Percentiles rank a stretch among this genome's conserved stretches.
phyloP scores from a whole-genome alignment of 2,797 vertebrate species.

The Nothura maculosa region DNA sequence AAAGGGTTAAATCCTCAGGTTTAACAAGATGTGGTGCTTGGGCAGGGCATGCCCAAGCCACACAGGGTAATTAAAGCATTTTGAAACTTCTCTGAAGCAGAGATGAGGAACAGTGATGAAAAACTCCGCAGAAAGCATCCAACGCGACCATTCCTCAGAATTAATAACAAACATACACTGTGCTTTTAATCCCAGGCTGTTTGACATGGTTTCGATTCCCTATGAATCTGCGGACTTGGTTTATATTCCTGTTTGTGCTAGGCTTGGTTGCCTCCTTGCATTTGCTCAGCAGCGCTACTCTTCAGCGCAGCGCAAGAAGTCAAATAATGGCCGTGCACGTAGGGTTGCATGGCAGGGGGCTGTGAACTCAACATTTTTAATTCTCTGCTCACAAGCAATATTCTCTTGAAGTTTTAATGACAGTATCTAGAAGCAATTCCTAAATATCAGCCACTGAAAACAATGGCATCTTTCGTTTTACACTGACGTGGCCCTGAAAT shows the following conservation, averaged over 20 bases:
- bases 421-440: slow-evolving; percentile 52
- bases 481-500: neutral
- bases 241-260: slow-evolving; percentile 14
- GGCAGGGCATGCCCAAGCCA: neutral
- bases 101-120: slow-evolving; percentile 14
- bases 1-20: neutral
- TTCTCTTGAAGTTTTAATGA: slow-evolving; percentile 50
- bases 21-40: neutral
- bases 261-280: neutral
- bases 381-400: slow-evolving; percentile 39
- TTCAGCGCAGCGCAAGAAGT: slow-evolving; percentile 29
- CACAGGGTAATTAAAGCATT: slow-evolving; percentile 16
- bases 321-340: neutral
- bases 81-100: slow-evolving; percentile 8
- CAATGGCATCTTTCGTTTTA: neutral
- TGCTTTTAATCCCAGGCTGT: slow-evolving; percentile 4
- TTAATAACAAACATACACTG: neutral
- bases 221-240: slow-evolving; percentile 50
- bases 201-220: slow-evolving; percentile 54
- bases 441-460: slow-evolving; percentile 42
- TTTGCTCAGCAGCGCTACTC: slow-evolving; percentile 1
- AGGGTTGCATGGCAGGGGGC: neutral
- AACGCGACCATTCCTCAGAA: slow-evolving; percentile 6
- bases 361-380: slow-evolving; percentile 31
- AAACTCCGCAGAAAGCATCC: slow-evolving; percentile 2